These are phyloP conservation scores for Nomada flava DNA, from an alignment of 2,888 invertebrate genomes.

Conservation along the genomic window DNA sequence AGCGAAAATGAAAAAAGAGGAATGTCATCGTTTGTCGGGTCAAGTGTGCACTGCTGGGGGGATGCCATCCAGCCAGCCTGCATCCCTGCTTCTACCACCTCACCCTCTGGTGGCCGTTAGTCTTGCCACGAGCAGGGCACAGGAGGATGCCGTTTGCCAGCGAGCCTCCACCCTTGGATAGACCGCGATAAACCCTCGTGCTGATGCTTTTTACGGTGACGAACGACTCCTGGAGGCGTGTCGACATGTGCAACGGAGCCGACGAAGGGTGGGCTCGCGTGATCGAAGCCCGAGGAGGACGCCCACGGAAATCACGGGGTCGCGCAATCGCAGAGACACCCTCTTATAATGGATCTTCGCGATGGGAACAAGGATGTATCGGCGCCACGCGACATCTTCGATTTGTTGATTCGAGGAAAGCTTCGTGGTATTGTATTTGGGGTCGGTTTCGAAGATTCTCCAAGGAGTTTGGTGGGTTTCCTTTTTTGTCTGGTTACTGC, in stretches of 20 bases:
- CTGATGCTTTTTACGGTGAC: constrained; percentile 74
- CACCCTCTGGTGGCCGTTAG: constrained; percentile 32
- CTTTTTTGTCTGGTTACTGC: no score
- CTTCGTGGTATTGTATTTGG: background rate
- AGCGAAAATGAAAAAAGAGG: constrained; percentile 64
- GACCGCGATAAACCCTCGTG: constrained; percentile 56
- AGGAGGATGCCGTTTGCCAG: constrained; percentile 46
- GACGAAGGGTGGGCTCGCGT: constrained; percentile 70
- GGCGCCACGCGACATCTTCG: constrained; percentile 2
- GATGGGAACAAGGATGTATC: constrained; percentile 41
- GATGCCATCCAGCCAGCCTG: constrained; percentile 27
- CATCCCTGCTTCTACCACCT: background rate
- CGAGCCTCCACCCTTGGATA: constrained; percentile 56
- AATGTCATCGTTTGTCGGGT: constrained; percentile 73
- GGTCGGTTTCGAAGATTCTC: background rate
- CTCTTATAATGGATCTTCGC: constrained; percentile 50
- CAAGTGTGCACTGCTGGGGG: constrained; percentile 55
- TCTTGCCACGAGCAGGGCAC: constrained; percentile 43
- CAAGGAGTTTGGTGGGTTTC: background rate
- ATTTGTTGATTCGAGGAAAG: background rate
- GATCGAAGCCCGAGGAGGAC: constrained; percentile 69
- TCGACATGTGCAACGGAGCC: constrained; percentile 73
- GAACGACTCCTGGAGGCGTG: constrained; percentile 77
- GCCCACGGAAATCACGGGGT: constrained; percentile 72
- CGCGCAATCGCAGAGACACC: constrained; percentile 72